Evolutionary conservation across 2,797 vertebrate species (phyloP).

Genomic region (Cynopterus sphinx): DNA sequence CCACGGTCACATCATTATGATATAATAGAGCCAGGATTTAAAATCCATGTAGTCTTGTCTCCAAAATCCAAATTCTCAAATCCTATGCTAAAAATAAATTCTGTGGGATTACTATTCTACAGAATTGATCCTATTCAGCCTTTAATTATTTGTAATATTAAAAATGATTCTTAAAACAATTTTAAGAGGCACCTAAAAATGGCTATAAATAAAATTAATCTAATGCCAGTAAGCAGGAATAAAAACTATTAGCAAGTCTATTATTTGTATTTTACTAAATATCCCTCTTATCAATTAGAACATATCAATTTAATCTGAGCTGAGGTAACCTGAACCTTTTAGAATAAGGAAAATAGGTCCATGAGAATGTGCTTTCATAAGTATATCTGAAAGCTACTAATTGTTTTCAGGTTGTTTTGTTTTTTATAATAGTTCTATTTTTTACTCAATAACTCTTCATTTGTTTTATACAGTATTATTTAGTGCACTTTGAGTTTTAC

Average conservation of each 20-base stretch:
- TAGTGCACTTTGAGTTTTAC: not conserved
- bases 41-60: not conserved
- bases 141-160: not conserved
- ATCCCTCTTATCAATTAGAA: not conserved
- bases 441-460: not conserved
- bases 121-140: not conserved
- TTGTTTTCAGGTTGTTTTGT: not conserved
- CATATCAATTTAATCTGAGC: not conserved
- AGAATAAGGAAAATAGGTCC: not conserved
- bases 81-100: not conserved
- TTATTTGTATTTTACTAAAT: not conserved
- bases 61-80: not conserved
- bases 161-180: not conserved
- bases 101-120: not conserved
- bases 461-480: not conserved
- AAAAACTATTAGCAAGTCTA: not conserved
- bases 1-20: not conserved
- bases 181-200: not conserved
- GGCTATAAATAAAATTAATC: not conserved
- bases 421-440: not conserved
- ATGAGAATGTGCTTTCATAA: not conserved
- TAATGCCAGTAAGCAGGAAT: not conserved
- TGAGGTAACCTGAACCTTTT: not conserved
- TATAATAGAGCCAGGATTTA: not conserved
- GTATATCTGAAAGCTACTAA: not conserved